Evolutionary conservation across 2,797 vertebrate species (phyloP).

Genomic region (Graptemys geographica): DNA sequence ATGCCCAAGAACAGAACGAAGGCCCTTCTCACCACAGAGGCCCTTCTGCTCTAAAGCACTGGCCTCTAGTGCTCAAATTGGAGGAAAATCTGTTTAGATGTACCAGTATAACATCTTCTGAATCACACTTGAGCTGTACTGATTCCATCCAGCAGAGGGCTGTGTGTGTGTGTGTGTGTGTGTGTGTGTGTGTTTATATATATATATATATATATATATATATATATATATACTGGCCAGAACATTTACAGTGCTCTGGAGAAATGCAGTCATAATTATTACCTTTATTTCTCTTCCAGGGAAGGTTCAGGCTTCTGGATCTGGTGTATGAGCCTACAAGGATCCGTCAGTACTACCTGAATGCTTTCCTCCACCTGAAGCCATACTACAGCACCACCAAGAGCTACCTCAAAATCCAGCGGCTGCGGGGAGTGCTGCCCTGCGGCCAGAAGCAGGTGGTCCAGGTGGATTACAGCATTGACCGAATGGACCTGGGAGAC

Average conservation of each 20-base stretch:
- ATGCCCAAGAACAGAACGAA: background rate
- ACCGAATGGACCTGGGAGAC: background rate
- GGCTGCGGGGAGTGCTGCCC: background rate
- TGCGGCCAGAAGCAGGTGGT: slow-evolving; percentile 20
- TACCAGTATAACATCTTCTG: no score
- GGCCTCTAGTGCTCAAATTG: background rate
- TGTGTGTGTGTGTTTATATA: no score
- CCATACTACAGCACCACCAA: slow-evolving; percentile 21
- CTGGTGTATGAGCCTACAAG: background rate
- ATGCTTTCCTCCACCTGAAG: background rate
- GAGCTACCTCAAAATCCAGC: slow-evolving; percentile 28
- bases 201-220: no score
- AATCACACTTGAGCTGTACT: background rate
- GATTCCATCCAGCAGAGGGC: background rate
- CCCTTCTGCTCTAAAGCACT: background rate
- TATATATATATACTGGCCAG: background rate
- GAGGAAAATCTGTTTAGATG: background rate
- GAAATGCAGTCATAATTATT: background rate
- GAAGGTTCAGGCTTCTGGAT: slow-evolving; percentile 25
- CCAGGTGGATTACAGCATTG: slow-evolving; percentile 21
- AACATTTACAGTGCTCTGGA: background rate
- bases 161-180: background rate
- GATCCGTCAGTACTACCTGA: background rate
- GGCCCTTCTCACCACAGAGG: background rate
- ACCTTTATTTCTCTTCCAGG: slow-evolving; percentile 10